phyloP scores from a whole-genome alignment of 2,888 invertebrate genomes.

The Uropetala carovei region DNA sequence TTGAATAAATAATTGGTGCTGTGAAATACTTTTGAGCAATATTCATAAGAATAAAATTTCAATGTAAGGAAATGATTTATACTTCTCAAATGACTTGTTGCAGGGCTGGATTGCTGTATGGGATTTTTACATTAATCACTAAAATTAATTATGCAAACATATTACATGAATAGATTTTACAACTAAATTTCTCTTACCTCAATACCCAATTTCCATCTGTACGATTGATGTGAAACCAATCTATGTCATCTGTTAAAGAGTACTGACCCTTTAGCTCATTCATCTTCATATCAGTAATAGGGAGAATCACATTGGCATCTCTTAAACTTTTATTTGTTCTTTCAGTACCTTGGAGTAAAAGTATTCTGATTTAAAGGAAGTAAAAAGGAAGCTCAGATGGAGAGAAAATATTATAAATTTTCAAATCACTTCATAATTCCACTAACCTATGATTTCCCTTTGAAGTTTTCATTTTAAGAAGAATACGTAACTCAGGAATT shows the following conservation, averaged over 20 bases:
- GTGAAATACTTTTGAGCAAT: too few relatives aligned
- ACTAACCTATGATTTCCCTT: neutral
- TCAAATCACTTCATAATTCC: neutral
- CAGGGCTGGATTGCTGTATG: too few relatives aligned
- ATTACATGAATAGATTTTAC: too few relatives aligned
- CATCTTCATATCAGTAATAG: neutral
- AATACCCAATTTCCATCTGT: neutral
- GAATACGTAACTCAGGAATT: neutral
- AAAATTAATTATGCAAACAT: too few relatives aligned
- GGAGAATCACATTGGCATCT: neutral
- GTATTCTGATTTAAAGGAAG: neutral
- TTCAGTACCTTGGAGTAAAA: neutral
- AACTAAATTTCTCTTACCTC: neutral
- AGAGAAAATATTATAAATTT: neutral
- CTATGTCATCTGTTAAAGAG: neutral
- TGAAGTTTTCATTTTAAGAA: constrained; percentile 12
- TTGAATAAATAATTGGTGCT: too few relatives aligned
- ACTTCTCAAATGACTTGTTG: too few relatives aligned
- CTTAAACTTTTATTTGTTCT: neutral
- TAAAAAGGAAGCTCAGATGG: neutral
- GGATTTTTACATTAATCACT: too few relatives aligned
- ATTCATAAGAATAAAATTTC: too few relatives aligned
- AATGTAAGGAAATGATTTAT: too few relatives aligned
- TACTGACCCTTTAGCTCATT: constrained; percentile 11
- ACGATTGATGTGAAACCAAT: neutral